Conservation (phyloP, 2,888 invertebrate genomes). For the Keiferia lycopersicella region DNA sequence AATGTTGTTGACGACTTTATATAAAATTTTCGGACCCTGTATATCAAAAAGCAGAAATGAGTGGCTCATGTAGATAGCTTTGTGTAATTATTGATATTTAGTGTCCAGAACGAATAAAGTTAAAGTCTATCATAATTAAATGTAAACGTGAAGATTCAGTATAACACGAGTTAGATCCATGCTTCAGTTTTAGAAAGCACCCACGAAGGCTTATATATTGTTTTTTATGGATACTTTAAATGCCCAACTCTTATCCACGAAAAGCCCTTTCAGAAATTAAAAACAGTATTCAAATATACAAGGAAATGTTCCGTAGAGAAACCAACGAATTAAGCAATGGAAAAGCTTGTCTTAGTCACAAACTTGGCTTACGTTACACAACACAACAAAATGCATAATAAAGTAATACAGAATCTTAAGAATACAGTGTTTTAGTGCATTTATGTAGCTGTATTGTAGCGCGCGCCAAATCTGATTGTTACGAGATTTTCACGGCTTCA, state of each 20-base stretch:
- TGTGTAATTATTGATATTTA: conserved; percentile 79
- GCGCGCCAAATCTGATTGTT: too few species aligned
- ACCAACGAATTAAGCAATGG: too few species aligned
- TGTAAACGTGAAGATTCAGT: conserved; percentile 54
- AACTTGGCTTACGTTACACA: too few species aligned
- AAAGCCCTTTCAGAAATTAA: background rate
- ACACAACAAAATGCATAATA: too few species aligned
- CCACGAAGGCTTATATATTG: conserved; percentile 31
- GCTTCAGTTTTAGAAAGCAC: conserved; percentile 65
- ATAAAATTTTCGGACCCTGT: background rate
- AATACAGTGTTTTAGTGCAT: too few species aligned
- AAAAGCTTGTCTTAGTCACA: too few species aligned
- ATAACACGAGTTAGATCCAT: conserved; percentile 52
- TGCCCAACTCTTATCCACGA: background rate
- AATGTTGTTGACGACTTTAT: conserved; percentile 11
- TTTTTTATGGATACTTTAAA: conserved; percentile 12
- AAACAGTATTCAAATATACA: background rate
- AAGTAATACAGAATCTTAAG: too few species aligned
- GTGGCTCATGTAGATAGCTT: conserved; percentile 81
- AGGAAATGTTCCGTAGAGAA: too few species aligned
- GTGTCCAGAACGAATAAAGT: conserved; percentile 67
- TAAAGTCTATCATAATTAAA: conserved; percentile 48
- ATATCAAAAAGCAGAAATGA: conserved; percentile 51
- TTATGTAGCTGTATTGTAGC: too few species aligned
- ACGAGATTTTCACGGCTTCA: too few species aligned